Conservation (phyloP, 2,888 invertebrate genomes). For the Ophonus ardosiacus region DNA sequence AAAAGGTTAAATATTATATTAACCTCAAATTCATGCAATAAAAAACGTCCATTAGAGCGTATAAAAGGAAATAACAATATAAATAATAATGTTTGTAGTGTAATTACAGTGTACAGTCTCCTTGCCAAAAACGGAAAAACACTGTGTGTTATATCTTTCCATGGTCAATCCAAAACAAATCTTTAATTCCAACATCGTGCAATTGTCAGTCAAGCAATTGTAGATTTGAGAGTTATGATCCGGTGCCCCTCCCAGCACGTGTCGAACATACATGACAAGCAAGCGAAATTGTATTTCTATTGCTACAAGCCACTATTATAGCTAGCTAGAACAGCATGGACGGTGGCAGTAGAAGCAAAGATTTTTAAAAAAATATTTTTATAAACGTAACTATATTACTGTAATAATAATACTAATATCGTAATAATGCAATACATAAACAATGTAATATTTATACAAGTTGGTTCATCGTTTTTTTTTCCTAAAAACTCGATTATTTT, state of each 20-base stretch:
- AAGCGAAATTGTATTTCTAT: conserved; percentile 46
- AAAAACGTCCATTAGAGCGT: not conserved
- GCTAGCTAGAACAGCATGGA: not conserved
- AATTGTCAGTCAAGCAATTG: conserved; percentile 36
- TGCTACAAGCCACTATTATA: conserved; percentile 5
- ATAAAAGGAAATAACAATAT: conserved; percentile 5
- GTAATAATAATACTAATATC: no score
- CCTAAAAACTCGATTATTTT: no score
- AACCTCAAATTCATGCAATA: not conserved
- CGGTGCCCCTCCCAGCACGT: conserved; percentile 35
- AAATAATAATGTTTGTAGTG: not conserved
- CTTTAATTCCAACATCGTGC: conserved; percentile 33
- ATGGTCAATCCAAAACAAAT: conserved; percentile 33
- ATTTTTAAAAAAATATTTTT: no score
- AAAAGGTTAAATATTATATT: not conserved
- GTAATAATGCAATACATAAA: no score
- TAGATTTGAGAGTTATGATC: conserved; percentile 24
- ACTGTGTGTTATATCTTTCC: not conserved
- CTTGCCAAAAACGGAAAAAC: conserved; percentile 26
- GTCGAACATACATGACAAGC: conserved; percentile 45
- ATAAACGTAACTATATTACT: no score
- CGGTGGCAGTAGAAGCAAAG: not conserved
- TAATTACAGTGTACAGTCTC: conserved; percentile 14
- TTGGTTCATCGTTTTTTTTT: no score
- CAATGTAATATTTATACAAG: no score